Evolutionary conservation across 2,797 vertebrate species (phyloP).

Genomic region (Apodemus agrarius): DNA sequence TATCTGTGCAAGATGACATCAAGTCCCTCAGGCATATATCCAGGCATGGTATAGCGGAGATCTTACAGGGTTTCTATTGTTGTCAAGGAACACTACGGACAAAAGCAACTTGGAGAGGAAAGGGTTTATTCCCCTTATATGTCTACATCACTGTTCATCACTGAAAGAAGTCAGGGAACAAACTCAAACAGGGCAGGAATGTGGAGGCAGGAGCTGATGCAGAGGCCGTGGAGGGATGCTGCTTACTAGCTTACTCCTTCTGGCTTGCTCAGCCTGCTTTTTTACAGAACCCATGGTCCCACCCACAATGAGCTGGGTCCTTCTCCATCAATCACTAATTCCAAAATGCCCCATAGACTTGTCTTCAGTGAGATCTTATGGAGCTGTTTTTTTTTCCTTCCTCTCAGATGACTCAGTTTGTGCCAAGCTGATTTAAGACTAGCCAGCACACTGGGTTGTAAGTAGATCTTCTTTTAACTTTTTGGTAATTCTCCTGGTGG

Average conservation of each 20-base stretch:
- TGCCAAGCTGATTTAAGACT: neutral
- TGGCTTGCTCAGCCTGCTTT: neutral
- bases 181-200: neutral
- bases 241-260: neutral
- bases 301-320: neutral
- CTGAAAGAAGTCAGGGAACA: neutral
- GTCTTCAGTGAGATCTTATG: neutral
- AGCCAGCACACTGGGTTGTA: neutral
- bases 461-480: neutral
- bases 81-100: neutral
- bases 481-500: neutral
- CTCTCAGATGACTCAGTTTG: neutral
- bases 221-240: neutral
- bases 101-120: neutral
- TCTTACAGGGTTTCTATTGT: neutral
- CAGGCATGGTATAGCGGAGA: neutral
- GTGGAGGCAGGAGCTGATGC: neutral
- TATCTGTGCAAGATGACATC: neutral
- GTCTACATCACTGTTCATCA: neutral
- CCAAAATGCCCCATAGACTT: neutral
- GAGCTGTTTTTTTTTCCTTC: neutral
- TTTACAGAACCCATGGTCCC: neutral
- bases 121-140: neutral
- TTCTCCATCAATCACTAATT: neutral
- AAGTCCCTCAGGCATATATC: no score